These are phyloP conservation scores for Lethrus apterus DNA, from an alignment of 1,140 invertebrate species.

Conservation along the genomic window DNA sequence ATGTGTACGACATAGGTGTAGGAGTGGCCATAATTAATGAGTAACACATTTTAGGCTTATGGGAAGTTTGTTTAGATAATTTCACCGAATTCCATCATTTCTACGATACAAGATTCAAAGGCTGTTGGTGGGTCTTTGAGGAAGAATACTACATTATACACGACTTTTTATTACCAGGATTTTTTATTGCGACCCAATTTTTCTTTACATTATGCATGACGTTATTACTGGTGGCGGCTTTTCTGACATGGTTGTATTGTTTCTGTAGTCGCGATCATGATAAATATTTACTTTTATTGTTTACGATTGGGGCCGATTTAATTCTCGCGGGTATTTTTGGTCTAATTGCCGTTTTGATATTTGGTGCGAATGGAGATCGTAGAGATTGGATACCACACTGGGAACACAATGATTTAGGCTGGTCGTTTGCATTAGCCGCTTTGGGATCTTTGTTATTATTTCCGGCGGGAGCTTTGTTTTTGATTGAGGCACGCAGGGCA, in stretches of 20 bases:
- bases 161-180: conserved; percentile 73
- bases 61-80: conserved; percentile 83
- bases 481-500: conserved; percentile 72
- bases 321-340: conserved; percentile 69
- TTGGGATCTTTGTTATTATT: conserved; percentile 67
- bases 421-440: conserved; percentile 84
- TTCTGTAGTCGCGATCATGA: conserved; percentile 72
- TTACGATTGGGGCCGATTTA: conserved; percentile 64
- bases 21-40: conserved; percentile 19
- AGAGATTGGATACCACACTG: conserved; percentile 95
- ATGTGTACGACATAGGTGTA: conserved; percentile 33
- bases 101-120: conserved; percentile 69
- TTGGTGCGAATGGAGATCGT: conserved; percentile 82
- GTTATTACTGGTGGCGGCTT: conserved; percentile 62
- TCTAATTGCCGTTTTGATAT: conserved; percentile 63
- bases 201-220: conserved; percentile 84
- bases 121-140: conserved; percentile 90
- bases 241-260: conserved; percentile 64
- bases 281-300: conserved; percentile 64
- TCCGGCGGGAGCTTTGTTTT: conserved; percentile 67
- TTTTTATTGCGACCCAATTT: conserved; percentile 89
- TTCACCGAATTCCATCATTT: conserved; percentile 75
- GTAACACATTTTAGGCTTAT: conserved; percentile 63
- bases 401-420: conserved; percentile 92
- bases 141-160: conserved; percentile 89